Evolutionary conservation across 2,888 invertebrate species (phyloP).

Genomic region (Linyphia triangularis): DNA sequence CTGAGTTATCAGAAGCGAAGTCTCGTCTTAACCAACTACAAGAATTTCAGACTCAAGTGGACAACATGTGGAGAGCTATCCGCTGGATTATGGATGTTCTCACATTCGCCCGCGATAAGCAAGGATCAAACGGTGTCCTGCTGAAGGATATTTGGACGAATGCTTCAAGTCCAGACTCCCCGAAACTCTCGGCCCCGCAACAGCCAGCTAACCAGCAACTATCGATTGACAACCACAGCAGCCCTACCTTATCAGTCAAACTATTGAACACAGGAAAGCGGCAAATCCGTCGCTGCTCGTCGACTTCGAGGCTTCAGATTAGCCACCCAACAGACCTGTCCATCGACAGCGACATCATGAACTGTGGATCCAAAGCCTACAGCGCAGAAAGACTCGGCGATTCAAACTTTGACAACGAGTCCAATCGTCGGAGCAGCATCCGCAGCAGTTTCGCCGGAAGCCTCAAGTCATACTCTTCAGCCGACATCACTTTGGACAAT

Average conservation of each 20-base stretch:
- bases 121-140: slow-evolving; percentile 80
- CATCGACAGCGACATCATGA: slow-evolving; percentile 16
- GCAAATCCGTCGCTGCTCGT: slow-evolving; percentile 73
- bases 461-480: slow-evolving; percentile 66
- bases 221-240: background rate
- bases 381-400: slow-evolving; percentile 50
- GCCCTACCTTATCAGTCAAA: slow-evolving; percentile 1
- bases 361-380: slow-evolving; percentile 28
- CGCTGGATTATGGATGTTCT: slow-evolving; percentile 98
- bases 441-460: slow-evolving; percentile 65
- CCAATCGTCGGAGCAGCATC: slow-evolving; percentile 26
- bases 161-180: slow-evolving; percentile 59
- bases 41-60: slow-evolving; percentile 91
- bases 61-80: slow-evolving; percentile 93
- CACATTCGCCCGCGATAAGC: slow-evolving; percentile 92
- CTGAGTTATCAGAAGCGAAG: slow-evolving; percentile 91
- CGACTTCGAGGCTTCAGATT: slow-evolving; percentile 68
- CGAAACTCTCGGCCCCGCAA: slow-evolving; percentile 9
- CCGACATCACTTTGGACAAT: slow-evolving; percentile 41
- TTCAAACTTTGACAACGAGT: slow-evolving; percentile 27
- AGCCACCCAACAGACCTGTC: slow-evolving; percentile 5
- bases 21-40: slow-evolving; percentile 90
- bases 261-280: background rate
- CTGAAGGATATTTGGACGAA: slow-evolving; percentile 78
- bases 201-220: background rate